A percentile compares a stretch with the other conserved stretches of the same genome.
Evolutionary conservation across 2,888 invertebrate species (phyloP).

Genomic region (Eulithis testata): DNA sequence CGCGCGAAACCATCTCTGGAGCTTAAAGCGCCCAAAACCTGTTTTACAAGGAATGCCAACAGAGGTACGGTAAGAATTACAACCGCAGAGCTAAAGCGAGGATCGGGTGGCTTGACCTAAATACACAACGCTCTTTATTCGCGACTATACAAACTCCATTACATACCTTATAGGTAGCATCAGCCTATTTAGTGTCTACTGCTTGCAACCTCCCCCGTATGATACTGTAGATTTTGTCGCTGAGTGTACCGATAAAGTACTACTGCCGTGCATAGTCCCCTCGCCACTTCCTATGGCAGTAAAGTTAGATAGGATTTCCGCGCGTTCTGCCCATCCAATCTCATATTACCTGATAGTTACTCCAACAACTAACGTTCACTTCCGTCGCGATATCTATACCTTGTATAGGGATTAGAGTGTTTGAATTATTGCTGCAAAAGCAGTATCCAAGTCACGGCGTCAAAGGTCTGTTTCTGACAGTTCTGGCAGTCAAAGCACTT

Average conservation of each 20-base stretch:
- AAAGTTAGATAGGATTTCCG: slow-evolving; percentile 1
- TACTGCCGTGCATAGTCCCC: neutral
- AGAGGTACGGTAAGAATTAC: neutral
- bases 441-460: too few species aligned
- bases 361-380: neutral
- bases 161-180: too few species aligned
- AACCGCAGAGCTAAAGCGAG: slow-evolving; percentile 2
- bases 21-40: neutral
- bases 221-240: too few species aligned
- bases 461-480: too few species aligned
- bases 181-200: too few species aligned
- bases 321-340: neutral
- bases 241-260: too few species aligned
- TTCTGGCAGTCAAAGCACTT: too few species aligned
- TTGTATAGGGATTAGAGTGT: too few species aligned
- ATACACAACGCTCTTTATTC: slow-evolving; percentile 1
- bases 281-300: neutral
- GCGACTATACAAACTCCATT: neutral
- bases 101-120: neutral
- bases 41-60: neutral
- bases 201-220: too few species aligned
- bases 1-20: neutral
- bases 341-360: neutral
- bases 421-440: too few species aligned
- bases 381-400: neutral